Conservation (phyloP, 2,113 vertebrate genomes). For the Eclectus roratus region DNA sequence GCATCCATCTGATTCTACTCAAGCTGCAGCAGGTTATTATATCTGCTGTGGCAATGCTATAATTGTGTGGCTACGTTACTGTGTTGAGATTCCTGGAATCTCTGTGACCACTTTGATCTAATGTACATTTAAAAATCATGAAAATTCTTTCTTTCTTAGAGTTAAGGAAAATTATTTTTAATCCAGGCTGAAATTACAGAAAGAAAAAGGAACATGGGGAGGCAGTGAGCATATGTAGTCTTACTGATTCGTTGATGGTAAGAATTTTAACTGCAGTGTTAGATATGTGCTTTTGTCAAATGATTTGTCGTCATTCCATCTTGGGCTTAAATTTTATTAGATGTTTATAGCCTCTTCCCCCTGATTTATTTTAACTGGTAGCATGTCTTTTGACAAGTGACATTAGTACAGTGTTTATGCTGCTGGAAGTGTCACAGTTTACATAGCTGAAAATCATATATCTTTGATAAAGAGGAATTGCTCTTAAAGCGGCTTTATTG, state of each 20-base stretch:
- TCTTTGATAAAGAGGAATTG: not conserved
- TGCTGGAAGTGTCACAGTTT: not conserved
- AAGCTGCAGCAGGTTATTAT: slow-evolving; percentile 12
- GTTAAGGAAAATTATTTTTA: not conserved
- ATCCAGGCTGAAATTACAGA: not conserved
- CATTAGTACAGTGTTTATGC: not conserved
- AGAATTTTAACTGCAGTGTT: not conserved
- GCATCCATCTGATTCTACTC: not conserved
- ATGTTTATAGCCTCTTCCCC: not conserved
- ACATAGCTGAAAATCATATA: not conserved
- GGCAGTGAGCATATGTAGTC: not conserved
- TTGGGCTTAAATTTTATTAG: not conserved
- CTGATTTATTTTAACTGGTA: not conserved
- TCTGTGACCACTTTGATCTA: not conserved
- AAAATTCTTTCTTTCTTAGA: not conserved
- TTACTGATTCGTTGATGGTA: not conserved
- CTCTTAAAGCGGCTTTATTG: not conserved
- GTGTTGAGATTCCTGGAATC: not conserved
- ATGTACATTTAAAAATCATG: not conserved
- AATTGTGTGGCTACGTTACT: not conserved
- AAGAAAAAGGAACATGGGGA: not conserved
- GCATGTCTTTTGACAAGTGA: not conserved
- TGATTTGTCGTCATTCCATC: not conserved
- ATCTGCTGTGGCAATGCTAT: slow-evolving; percentile 3
- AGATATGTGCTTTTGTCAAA: not conserved